Evolutionary conservation across 2,888 invertebrate species (phyloP), one percentile per base, ranked within the genome.

Genomic region (Erynnis tages): DNA sequence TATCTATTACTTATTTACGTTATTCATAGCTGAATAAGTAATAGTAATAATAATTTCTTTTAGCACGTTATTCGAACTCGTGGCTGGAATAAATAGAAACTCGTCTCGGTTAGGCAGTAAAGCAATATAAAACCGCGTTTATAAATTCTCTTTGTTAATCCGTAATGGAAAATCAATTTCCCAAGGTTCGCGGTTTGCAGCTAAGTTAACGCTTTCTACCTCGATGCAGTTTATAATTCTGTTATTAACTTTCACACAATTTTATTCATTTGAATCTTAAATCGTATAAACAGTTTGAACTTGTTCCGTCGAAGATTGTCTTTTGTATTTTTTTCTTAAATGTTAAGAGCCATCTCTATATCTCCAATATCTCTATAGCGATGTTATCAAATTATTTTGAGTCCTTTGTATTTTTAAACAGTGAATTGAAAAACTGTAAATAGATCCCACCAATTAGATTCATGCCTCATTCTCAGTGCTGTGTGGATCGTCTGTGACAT

Each of bases 181-280:
- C 57, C 59, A 55, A 57, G 59, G 53, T 54, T 59, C 56, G 65
- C 43, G 60, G 60, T 61, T 60, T 57, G 58, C 57, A 59, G 55
- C 52, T 13, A 43, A 27, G 47, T 41, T 47, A 44, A 59, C 64
- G 67, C 71, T 71, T 69, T 71, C 71, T 68, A 67, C 45, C 30
- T 37, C 37, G 44, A 23, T 38, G 30, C 37, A 38, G 52, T 54
- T 55, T 52, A 60, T 56, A 63, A 58, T 61, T 60, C 63, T 58
- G 68, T 76, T 69, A 70, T 67, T 65, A 65, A 71, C 73, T 74
- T 73, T 72, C 71, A 62, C 70, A 69, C 54, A 43, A 47, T 45
- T 45, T 37, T 45, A 27, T 37, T 43, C 34, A 35, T 50, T 35
- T 34, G 25, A 43, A 43, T 43, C n/a, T n/a, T 37, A 34, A 10